Base-by-base conservation (phyloP, 2,797 vertebrate species). In the Tapirus indicus region DNA sequence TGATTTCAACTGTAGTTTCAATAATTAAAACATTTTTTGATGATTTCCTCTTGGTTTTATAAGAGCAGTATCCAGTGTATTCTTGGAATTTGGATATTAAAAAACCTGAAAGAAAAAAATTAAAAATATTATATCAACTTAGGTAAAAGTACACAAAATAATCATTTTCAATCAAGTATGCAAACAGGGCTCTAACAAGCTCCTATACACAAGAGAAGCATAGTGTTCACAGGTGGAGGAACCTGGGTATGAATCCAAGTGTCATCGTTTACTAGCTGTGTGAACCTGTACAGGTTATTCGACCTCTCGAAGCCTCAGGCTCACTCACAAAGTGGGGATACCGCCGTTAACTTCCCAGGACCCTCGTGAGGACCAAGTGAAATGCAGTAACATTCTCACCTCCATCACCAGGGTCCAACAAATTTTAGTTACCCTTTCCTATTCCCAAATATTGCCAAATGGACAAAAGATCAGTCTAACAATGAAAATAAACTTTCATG, bases 71-170 rank as follows among this genome's bases (percentile, higher is more conserved):
- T 56, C 83, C 88, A 95, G 75, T 54, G 41, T 83, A 60, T 83
- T 95, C 60, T 92, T 83, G 17, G 17, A 78, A 91, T 64, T 56
- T 0, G 0, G 4, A 20, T 27, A 60, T 54, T 20, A 12, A 95
- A 94, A 44, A 91, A 91, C 69, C 98, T 98, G 95, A 98, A 88
- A 1, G 17, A 71, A 97, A 97, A 54, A 96, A 84, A 90, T 77
- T 72, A 58, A 54, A 96, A 90, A 21, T 52, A 49, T 35, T 38
- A 5, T 83, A 88, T 90, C 35, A 89, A 88, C 52, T 88, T 79
- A 94, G 35, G 47, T 77, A 92, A 47, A 87, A 49, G 25, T 66
- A 60, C 7, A 91, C 1, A 83, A 94, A 60, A 41, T 54, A 84
- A 64, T 62, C 2, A 85, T 93, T 94, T 95, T 85, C 18, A 96